Evolutionary conservation across 2,113 vertebrate species (phyloP).

Genomic region (Pygathrix nemaeus): DNA sequence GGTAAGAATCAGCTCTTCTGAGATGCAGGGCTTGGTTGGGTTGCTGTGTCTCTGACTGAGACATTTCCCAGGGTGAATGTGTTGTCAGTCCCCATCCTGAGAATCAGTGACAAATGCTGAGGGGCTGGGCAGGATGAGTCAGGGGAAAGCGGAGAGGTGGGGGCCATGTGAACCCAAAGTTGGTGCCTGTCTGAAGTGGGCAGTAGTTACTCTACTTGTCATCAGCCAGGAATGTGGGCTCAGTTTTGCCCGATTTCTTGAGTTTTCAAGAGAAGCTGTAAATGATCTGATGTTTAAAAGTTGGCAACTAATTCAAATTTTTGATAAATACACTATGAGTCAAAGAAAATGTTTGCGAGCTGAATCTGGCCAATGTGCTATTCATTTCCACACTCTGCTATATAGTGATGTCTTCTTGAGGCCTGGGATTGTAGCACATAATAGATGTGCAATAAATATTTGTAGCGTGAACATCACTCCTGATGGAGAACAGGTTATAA

Average conservation of each 20-base stretch:
- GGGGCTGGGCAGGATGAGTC: no score
- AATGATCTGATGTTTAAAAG: conserved; percentile 48
- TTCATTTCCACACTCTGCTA: neutral
- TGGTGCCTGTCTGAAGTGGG: neutral
- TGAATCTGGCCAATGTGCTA: neutral
- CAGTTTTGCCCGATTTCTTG: conserved; percentile 52
- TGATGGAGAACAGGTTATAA: neutral
- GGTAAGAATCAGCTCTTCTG: neutral
- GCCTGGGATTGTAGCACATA: neutral
- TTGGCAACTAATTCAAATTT: conserved; percentile 50
- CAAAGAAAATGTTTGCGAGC: neutral
- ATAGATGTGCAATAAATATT: neutral
- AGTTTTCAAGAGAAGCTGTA: conserved; percentile 67
- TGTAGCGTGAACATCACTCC: neutral
- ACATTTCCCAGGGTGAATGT: neutral
- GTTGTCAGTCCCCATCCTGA: neutral
- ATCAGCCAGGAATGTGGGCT: conserved; percentile 5
- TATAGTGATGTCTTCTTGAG: neutral
- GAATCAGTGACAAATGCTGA: neutral
- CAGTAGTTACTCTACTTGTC: neutral
- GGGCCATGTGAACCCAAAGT: neutral
- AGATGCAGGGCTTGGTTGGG: neutral
- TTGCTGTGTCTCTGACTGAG: neutral
- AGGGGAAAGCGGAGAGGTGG: neutral
- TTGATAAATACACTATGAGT: conserved; percentile 52